Percentiles rank a stretch among this genome's conserved stretches.
These are phyloP conservation scores for Rhaphigaster nebulosa DNA, from an alignment of 2,888 invertebrate genomes.

Conservation along the genomic window DNA sequence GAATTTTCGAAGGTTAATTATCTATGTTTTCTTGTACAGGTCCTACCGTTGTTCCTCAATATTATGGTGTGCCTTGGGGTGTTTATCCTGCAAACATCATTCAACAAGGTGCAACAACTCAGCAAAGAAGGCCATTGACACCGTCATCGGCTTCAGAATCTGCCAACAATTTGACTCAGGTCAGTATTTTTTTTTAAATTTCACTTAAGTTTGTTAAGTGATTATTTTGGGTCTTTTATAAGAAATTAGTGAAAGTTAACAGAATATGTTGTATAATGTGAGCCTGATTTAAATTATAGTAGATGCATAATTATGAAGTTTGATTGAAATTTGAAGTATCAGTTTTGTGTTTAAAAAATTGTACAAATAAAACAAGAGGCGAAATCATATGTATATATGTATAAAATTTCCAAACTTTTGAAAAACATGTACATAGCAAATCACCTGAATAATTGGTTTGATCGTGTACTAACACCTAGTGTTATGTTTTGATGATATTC, in stretches of 20 bases:
- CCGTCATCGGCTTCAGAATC: conserved; percentile 80
- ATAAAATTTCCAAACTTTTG: background rate
- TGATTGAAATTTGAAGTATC: background rate
- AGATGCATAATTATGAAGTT: background rate
- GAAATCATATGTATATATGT: background rate
- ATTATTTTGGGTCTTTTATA: background rate
- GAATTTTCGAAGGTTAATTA: background rate
- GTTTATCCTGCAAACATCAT: conserved; percentile 88
- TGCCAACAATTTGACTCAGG: conserved; percentile 70
- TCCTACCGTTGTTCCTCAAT: conserved; percentile 82
- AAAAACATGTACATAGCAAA: background rate
- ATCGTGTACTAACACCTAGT: background rate
- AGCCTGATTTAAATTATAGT: background rate
- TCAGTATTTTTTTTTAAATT: conserved; percentile 62
- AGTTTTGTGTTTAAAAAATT: background rate
- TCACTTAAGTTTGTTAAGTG: conserved; percentile 49
- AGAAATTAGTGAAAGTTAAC: background rate
- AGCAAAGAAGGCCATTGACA: conserved; percentile 83
- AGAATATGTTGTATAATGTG: background rate
- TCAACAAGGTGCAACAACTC: conserved; percentile 74
- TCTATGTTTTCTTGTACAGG: conserved; percentile 66
- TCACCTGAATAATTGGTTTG: background rate
- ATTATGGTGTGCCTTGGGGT: conserved; percentile 94
- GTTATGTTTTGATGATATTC: background rate
- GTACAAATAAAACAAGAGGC: background rate